Percentiles rank a stretch among this genome's conserved stretches.
These are phyloP conservation scores for Rhinolophus sinicus DNA, from an alignment of 2,113 vertebrate genomes.

Conservation along the genomic window DNA sequence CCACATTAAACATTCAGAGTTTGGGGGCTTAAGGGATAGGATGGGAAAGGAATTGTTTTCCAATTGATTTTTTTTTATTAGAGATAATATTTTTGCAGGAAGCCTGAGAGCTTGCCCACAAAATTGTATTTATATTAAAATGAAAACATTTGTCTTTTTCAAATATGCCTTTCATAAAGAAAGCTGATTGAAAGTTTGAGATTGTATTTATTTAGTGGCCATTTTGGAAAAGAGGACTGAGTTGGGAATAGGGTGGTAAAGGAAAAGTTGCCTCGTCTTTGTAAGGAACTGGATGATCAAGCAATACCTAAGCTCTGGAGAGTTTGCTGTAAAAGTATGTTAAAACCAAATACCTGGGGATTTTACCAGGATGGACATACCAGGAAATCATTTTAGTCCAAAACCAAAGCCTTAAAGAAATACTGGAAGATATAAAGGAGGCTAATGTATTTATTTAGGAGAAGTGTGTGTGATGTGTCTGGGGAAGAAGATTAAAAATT, in stretches of 20 bases:
- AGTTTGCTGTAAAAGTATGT: conserved; percentile 31
- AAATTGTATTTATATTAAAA: conserved; percentile 61
- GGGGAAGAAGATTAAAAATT: conserved; percentile 64
- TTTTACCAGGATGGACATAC: neutral
- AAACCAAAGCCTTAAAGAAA: conserved; percentile 41
- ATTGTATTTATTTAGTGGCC: conserved; percentile 24
- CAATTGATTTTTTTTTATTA: neutral
- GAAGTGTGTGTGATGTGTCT: conserved; percentile 10
- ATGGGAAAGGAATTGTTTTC: conserved; percentile 49
- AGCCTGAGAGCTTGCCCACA: conserved; percentile 5
- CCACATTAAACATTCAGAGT: conserved; percentile 52
- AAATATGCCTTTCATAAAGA: conserved; percentile 46
- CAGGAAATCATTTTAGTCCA: conserved; percentile 37
- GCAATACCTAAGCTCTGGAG: neutral
- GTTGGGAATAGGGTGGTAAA: neutral
- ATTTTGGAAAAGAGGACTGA: conserved; percentile 35
- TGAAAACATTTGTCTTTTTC: conserved; percentile 42
- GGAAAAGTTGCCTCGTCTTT: neutral
- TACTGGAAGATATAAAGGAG: conserved; percentile 4
- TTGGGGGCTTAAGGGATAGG: neutral
- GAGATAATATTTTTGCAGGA: conserved; percentile 21
- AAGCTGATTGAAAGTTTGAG: neutral
- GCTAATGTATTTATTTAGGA: conserved; percentile 54
- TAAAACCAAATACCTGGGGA: neutral
- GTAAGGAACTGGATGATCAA: neutral